Evolutionary conservation across 2,888 invertebrate genomes (phyloP), one percentile per base, ranked within the genome.

Genomic region (Phortica okadai): DNA sequence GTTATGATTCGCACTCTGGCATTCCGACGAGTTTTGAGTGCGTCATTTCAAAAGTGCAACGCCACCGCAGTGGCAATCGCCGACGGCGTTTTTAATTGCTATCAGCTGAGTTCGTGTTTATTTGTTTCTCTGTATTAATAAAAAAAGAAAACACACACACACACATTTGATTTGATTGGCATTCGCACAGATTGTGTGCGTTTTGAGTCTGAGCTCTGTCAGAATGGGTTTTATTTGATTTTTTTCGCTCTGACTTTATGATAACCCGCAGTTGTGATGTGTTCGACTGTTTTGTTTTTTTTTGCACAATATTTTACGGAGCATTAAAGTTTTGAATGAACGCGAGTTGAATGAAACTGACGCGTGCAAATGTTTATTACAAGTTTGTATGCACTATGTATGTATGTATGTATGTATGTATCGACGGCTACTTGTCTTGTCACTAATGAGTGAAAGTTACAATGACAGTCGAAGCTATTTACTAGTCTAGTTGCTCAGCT

Each of bases 381-480:
- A 14, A 8, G 33, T 41, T 10, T 42, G 11, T n/a, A n/a, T n/a
- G n/a, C n/a, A n/a, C n/a, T n/a, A n/a, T n/a, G n/a, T n/a, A n/a
- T n/a, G n/a, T n/a, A n/a, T n/a, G n/a, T n/a, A n/a, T n/a, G n/a
- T 6, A 11, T 14, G 4, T 66, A 66, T 33, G 33, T 33, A 66
- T 2, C 50, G 50, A 50, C 5, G 33, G 33, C 33, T 33, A 33
- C 33, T 33, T 33, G 50, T 50, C 41, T n/a, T 11, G 66, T 14
- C 42, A 42, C 41, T 66, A 66, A 66, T 66, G 66, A 66, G 66
- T 41, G 67, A 67, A 67, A 67, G 67, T 67, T 14, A 41, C 64
- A 54, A 14, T 33, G 33, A 33, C 33, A 33, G 33, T 33, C 58
- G 14, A 5, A n/a, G 58, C n/a, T 58, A 14, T 25, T 16, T 56